These are phyloP conservation scores for Nibea coibor DNA, from an alignment of 2,113 vertebrate species.

Conservation along the genomic window DNA sequence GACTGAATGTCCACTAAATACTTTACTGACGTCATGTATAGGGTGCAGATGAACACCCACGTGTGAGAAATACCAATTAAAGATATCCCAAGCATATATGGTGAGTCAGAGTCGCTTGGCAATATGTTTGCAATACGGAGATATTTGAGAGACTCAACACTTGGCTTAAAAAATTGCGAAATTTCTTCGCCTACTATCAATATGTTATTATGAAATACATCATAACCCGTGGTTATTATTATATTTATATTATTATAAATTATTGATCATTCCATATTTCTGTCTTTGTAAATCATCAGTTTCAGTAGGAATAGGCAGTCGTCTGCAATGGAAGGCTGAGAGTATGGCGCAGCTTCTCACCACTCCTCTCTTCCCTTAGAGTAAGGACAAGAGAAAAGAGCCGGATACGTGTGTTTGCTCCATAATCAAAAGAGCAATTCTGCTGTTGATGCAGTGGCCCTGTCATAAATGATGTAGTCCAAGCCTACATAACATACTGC, in stretches of 20 bases:
- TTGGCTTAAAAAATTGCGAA: conserved; percentile 13
- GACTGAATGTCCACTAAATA: conserved; percentile 45
- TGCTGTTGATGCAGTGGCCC: background rate
- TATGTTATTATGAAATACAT: conserved; percentile 22
- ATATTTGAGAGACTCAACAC: conserved; percentile 29
- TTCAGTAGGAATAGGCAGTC: background rate
- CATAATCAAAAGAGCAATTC: background rate
- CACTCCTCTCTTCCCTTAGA: background rate
- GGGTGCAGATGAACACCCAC: conserved; percentile 38
- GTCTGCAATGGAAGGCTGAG: background rate
- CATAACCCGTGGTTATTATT: background rate
- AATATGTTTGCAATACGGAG: conserved; percentile 14
- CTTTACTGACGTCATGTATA: conserved; percentile 35
- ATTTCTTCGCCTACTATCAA: conserved; percentile 25
- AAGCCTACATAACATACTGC: background rate
- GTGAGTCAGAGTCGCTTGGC: conserved; percentile 28
- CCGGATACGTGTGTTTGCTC: background rate
- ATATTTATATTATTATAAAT: no score
- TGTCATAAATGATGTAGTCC: background rate
- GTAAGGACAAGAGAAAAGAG: background rate
- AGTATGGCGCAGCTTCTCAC: background rate
- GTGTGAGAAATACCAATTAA: conserved; percentile 44
- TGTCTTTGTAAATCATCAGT: background rate
- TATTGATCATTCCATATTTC: background rate
- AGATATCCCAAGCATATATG: conserved; percentile 40